Evolutionary conservation across 2,113 vertebrate genomes (phyloP).

Genomic region (Pavo muticus): DNA sequence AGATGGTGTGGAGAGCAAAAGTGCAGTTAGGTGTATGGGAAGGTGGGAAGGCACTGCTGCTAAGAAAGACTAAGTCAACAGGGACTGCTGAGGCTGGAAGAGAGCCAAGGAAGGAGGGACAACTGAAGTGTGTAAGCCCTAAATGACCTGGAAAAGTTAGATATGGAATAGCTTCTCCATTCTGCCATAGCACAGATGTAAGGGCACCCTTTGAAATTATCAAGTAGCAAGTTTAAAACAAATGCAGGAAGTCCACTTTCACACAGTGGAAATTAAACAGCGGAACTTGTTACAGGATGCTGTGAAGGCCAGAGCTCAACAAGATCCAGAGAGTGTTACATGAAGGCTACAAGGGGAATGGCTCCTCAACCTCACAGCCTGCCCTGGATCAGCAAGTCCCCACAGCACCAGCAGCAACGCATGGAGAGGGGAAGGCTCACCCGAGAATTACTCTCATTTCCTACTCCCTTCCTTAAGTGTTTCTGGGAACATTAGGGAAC

Average conservation of each 20-base stretch:
- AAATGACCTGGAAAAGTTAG: background rate
- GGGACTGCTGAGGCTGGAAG: background rate
- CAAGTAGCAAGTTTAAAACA: constrained; percentile 6
- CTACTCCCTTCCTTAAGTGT: background rate
- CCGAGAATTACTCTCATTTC: background rate
- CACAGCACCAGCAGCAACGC: background rate
- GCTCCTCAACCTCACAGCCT: background rate
- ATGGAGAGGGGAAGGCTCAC: background rate
- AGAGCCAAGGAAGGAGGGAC: background rate
- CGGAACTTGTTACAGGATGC: constrained; percentile 26
- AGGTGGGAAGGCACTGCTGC: background rate
- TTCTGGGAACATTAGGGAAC: constrained; percentile 51
- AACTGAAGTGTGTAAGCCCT: background rate
- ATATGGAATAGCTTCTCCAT: background rate
- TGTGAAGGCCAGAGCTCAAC: background rate
- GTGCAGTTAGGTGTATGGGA: background rate
- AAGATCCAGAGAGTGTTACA: background rate
- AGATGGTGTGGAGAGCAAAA: background rate
- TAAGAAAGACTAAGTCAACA: background rate
- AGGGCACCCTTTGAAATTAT: background rate
- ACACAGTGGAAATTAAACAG: constrained; percentile 35
- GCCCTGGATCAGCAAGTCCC: background rate
- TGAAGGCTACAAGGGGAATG: background rate
- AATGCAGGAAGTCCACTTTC: constrained; percentile 54
- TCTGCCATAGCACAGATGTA: background rate